Evolutionary conservation across 1,140 invertebrate species (phyloP).

Genomic region (Phymastichus coffea): DNA sequence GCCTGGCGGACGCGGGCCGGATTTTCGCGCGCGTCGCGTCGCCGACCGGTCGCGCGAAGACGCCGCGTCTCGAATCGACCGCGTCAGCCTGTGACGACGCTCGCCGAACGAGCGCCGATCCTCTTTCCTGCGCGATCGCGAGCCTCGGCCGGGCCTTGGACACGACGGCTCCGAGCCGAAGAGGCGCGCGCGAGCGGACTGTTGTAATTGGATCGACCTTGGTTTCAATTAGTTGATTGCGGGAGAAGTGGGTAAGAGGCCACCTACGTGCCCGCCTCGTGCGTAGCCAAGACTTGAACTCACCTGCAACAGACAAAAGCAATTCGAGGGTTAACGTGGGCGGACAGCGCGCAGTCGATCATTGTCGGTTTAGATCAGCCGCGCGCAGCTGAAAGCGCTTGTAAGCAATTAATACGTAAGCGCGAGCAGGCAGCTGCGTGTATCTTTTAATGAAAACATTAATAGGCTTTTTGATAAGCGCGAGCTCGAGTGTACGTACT

Average conservation of each 20-base stretch:
- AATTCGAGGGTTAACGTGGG: not conserved
- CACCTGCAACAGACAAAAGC: slow-evolving; percentile 24
- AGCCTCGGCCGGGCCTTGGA: not conserved
- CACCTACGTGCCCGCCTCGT: not conserved
- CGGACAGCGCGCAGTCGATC: too few relatives aligned
- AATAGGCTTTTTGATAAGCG: slow-evolving; percentile 20
- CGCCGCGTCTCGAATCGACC: too few relatives aligned
- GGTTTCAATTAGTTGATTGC: slow-evolving; percentile 20
- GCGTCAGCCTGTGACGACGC: too few relatives aligned
- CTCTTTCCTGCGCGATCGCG: too few relatives aligned
- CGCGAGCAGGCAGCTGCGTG: not conserved
- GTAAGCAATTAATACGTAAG: slow-evolving; percentile 8
- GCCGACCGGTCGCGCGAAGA: not conserved
- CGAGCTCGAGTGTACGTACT: too few relatives aligned
- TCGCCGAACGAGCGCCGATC: not conserved
- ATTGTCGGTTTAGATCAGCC: too few relatives aligned
- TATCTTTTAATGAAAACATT: slow-evolving; percentile 26
- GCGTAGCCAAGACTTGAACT: slow-evolving; percentile 22
- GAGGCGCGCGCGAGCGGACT: slow-evolving; percentile 7
- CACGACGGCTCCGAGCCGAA: slow-evolving; percentile 20
- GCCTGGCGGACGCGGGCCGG: not conserved
- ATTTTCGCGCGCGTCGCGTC: not conserved
- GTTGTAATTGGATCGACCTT: slow-evolving; percentile 8
- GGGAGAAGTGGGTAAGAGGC: not conserved
- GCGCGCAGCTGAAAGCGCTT: too few relatives aligned